A percentile compares a stretch with the other conserved stretches of the same genome.
Evolutionary conservation across 2,888 invertebrate species (phyloP).

Genomic region (Parnassius apollo): DNA sequence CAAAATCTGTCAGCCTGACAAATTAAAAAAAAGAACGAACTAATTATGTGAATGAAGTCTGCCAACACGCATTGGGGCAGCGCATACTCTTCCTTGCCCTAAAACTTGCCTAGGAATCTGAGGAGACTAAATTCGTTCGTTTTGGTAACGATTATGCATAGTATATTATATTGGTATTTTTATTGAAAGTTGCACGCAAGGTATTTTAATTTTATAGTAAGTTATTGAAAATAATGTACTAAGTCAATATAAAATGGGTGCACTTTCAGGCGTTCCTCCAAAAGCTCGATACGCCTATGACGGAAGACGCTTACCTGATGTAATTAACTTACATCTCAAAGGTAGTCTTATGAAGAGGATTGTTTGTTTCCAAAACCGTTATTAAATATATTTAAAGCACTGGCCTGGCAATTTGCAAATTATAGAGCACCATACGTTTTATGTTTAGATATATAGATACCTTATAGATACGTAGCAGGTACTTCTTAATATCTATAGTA

Average conservation of each 20-base stretch:
- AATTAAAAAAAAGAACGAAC: too few relatives aligned
- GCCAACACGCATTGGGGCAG: too few relatives aligned
- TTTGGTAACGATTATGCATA: not conserved
- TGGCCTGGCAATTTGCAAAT: slow-evolving; percentile 18
- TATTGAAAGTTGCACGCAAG: not conserved
- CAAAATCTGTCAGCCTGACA: too few relatives aligned
- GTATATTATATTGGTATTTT: not conserved
- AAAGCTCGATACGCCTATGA: slow-evolving; percentile 72
- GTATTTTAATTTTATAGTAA: too few relatives aligned
- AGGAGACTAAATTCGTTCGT: too few relatives aligned
- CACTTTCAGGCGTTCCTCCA: slow-evolving; percentile 52
- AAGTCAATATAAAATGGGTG: slow-evolving; percentile 17
- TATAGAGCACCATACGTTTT: slow-evolving; percentile 19
- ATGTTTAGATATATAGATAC: not conserved
- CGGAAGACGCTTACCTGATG: slow-evolving; percentile 67
- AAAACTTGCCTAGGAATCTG: too few relatives aligned
- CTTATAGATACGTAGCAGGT: not conserved
- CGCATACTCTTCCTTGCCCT: too few relatives aligned
- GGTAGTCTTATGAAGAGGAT: slow-evolving; percentile 48
- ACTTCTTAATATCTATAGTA: not conserved
- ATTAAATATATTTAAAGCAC: slow-evolving; percentile 15
- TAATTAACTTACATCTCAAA: slow-evolving; percentile 74
- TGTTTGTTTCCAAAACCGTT: slow-evolving; percentile 7
- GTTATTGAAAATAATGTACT: not conserved
- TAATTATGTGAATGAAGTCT: too few relatives aligned